Percentiles rank a stretch among this genome's conserved stretches.
Conservation (phyloP, 2,113 vertebrate genomes). For the Myiagra hebetior region DNA sequence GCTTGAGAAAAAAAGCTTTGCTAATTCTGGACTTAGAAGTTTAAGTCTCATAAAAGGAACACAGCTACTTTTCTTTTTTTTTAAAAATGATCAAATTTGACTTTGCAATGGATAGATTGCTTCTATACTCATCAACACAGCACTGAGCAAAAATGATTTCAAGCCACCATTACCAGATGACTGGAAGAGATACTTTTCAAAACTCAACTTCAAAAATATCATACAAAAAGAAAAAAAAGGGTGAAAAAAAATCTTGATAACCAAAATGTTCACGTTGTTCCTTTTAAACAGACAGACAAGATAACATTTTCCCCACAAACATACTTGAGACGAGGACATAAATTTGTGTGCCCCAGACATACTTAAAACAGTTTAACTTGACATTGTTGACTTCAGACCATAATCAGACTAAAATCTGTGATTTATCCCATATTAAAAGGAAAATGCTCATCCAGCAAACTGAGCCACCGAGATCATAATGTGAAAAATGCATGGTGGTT, state of each 20-base stretch:
- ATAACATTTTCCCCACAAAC: neutral
- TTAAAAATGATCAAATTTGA: neutral
- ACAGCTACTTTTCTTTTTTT: neutral
- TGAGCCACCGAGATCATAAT: neutral
- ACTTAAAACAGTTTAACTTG: slow-evolving; percentile 34
- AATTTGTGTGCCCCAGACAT: slow-evolving; percentile 26
- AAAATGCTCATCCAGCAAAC: slow-evolving; percentile 39
- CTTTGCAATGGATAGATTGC: neutral
- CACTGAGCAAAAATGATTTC: neutral
- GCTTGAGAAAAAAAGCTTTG: neutral
- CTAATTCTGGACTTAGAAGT: neutral
- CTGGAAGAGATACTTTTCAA: neutral
- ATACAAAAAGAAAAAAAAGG: neutral
- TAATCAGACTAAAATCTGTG: neutral
- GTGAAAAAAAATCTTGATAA: neutral
- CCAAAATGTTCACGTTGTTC: neutral
- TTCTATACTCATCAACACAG: neutral
- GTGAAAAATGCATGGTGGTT: neutral
- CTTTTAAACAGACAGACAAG: neutral
- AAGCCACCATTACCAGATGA: neutral
- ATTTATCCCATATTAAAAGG: neutral
- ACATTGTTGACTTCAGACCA: slow-evolving; percentile 6
- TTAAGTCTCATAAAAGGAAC: neutral
- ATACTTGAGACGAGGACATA: neutral
- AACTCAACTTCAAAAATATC: neutral